Evolutionary conservation across 1,140 invertebrate genomes (phyloP).

Genomic region (Eupeodes corollae): DNA sequence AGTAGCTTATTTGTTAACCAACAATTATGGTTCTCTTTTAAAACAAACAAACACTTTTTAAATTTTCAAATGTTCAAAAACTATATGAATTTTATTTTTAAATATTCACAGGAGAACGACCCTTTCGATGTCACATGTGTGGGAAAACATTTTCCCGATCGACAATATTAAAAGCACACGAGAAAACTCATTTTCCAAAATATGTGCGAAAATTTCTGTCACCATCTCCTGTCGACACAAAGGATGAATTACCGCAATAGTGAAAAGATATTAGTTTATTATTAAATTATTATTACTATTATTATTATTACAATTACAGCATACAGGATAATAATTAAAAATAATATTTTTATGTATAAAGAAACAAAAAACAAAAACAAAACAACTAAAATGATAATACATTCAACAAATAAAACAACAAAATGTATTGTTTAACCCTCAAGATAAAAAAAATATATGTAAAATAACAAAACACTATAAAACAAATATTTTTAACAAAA

Average conservation of each 20-base stretch:
- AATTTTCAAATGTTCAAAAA: too few relatives aligned
- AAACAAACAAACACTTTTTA: too few relatives aligned
- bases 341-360: slow-evolving; percentile 20
- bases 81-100: not conserved
- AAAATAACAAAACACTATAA: slow-evolving; percentile 3
- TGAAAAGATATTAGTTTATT: slow-evolving; percentile 38
- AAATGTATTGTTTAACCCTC: slow-evolving; percentile 24
- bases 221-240: slow-evolving; percentile 68
- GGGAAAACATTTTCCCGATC: slow-evolving; percentile 82
- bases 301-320: slow-evolving; percentile 36
- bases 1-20: too few relatives aligned
- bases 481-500: too few relatives aligned
- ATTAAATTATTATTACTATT: slow-evolving; percentile 38
- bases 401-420: slow-evolving; percentile 23
- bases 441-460: slow-evolving; percentile 1
- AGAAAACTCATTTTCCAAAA: slow-evolving; percentile 84
- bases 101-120: slow-evolving; percentile 55
- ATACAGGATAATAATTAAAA: slow-evolving; percentile 27
- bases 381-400: slow-evolving; percentile 16
- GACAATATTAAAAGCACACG: slow-evolving; percentile 80
- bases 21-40: too few relatives aligned
- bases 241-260: slow-evolving; percentile 64
- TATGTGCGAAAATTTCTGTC: slow-evolving; percentile 76
- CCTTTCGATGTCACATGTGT: slow-evolving; percentile 76
- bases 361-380: not conserved